Base-by-base conservation (phyloP, 2,113 vertebrate genomes). In the Tyto alba region DNA sequence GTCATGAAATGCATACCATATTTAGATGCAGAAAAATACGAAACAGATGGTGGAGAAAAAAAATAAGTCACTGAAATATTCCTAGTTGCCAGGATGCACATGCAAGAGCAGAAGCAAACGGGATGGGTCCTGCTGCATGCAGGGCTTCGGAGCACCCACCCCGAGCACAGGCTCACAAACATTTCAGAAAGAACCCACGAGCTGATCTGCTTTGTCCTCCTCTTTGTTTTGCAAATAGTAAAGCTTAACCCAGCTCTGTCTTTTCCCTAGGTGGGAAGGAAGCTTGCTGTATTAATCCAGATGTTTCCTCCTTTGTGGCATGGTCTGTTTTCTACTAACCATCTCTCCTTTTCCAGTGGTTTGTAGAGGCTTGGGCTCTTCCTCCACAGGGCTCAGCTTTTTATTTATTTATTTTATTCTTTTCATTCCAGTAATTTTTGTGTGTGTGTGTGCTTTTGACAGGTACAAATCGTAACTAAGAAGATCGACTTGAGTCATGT, bases 401-500 rank as follows among this genome's bases (percentile, higher is more conserved):
- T 68, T 40, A 7, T n/a, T 63, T 40, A 7, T 34, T 63, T 40
- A 8, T 43, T 89, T 64, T n/a, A 26, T 38, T 73, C 10, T 67
- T 71, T 82, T 79, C 45, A 27, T 78, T 64, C 27, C 36, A 91
- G 71, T 95, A 91, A 82, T 32, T 93, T 93, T 4, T 97, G 29
- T 92, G 16, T 80, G 34, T 91, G 87, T 93, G 9, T 96, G 34
- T 90, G 43, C 77, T 96, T 88, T 59, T 90, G 40, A 36, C 97
- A 99, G 99, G 86, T 99, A 85, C 99, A 99, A 80, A 99, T 99
- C 83, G 98, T 99, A 97, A 98, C 98, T 93, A 99, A 99, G 99
- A 99, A 99, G 98, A 98, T 99, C 3, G 99, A 99, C 92, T 71
- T 99, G 97, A 99, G 99, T 97, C 99, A 99, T 63, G 93, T 99